These are phyloP conservation scores for Rostratula benghalensis DNA, from an alignment of 2,113 vertebrate species.

Conservation along the genomic window DNA sequence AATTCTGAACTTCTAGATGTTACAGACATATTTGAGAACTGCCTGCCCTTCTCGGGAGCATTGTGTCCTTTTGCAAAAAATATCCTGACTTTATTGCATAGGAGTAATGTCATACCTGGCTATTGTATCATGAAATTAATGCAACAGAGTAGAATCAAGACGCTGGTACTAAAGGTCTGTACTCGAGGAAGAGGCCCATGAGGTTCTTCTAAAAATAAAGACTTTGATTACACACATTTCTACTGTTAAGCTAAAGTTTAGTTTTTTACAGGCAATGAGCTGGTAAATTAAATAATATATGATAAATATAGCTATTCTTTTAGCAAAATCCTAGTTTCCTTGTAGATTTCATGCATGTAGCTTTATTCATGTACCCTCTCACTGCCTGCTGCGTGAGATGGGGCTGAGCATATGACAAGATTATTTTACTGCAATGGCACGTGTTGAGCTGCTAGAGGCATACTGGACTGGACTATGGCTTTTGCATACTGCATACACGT, in stretches of 20 bases:
- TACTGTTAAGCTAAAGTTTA: neutral
- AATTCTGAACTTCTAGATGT: neutral
- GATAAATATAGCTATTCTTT: neutral
- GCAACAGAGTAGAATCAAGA: neutral
- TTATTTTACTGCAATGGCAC: neutral
- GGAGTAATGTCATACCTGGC: neutral
- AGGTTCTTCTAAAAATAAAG: neutral
- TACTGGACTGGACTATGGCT: neutral
- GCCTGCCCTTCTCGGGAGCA: neutral
- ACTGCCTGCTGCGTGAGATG: neutral
- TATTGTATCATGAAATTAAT: neutral
- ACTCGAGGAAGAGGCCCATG: neutral
- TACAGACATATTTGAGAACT: neutral
- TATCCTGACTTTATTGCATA: neutral
- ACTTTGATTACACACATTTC: neutral
- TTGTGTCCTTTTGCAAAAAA: neutral
- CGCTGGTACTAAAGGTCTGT: neutral
- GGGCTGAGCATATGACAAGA: neutral
- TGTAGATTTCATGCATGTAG: neutral
- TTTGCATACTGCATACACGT: neutral
- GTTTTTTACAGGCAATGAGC: neutral
- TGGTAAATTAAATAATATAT: neutral
- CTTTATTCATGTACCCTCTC: accelerated
- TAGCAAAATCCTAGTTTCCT: neutral
- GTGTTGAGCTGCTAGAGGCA: neutral